phyloP scores from a whole-genome alignment of 2,888 invertebrate genomes.

The Nymphalis polychloros region DNA sequence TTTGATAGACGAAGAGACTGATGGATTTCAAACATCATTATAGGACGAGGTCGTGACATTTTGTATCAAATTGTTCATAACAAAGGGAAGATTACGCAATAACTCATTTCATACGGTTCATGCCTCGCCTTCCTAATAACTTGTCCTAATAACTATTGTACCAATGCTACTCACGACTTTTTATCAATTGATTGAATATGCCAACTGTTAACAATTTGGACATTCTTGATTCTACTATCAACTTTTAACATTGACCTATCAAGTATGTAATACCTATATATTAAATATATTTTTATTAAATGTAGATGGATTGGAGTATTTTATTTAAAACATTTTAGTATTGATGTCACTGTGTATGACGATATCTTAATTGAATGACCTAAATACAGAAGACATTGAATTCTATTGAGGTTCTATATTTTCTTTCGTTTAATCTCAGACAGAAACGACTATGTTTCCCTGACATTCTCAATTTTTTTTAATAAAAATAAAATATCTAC shows the following conservation, averaged over 20 bases:
- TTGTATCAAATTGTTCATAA: slow-evolving; percentile 47
- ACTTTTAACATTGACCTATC: slow-evolving; percentile 19
- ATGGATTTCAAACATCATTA: slow-evolving; percentile 26
- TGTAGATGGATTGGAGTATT: no score
- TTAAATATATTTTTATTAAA: not conserved
- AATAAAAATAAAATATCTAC: no score
- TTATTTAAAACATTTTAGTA: no score
- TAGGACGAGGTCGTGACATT: slow-evolving; percentile 48
- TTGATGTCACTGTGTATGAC: no score
- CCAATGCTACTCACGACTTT: slow-evolving; percentile 33
- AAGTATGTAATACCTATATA: not conserved
- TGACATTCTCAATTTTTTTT: no score
- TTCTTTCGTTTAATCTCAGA: no score
- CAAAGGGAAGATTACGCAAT: slow-evolving; percentile 61
- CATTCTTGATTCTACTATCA: no score
- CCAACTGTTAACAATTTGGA: not conserved
- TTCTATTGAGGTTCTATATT: no score
- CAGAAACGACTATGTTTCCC: no score
- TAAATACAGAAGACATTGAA: no score
- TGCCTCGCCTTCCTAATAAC: slow-evolving; percentile 55
- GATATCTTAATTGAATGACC: no score
- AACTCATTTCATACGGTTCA: slow-evolving; percentile 44
- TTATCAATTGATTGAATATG: slow-evolving; percentile 15
- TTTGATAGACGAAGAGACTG: slow-evolving; percentile 7
- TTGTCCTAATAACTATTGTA: slow-evolving; percentile 58